phyloP scores from a whole-genome alignment of 2,797 vertebrate genomes.

The Lindbergichthys nudifrons region DNA sequence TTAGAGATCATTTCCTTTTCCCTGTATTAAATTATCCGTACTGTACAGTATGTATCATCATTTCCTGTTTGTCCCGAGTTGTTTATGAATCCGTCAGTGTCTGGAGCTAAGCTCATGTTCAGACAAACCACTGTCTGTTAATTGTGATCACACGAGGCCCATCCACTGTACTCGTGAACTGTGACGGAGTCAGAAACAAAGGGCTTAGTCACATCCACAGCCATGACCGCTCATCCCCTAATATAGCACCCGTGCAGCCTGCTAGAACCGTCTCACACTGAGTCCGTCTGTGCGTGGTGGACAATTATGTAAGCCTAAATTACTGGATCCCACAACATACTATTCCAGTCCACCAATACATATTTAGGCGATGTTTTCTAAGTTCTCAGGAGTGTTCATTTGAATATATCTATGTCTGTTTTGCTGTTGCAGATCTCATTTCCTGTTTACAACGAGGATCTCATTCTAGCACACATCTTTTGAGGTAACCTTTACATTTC shows the following conservation, averaged over 20 bases:
- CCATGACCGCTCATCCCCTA: slow-evolving; percentile 53
- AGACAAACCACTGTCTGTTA: slow-evolving; percentile 73
- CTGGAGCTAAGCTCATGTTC: slow-evolving; percentile 61
- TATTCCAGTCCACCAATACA: slow-evolving; percentile 12
- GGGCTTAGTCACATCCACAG: slow-evolving; percentile 70
- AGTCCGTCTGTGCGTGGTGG: slow-evolving; percentile 56
- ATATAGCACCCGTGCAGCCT: slow-evolving; percentile 54
- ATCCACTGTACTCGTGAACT: slow-evolving; percentile 53
- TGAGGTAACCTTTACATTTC: slow-evolving; percentile 78
- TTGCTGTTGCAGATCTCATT: slow-evolving; percentile 83
- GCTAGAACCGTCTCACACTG: slow-evolving; percentile 48
- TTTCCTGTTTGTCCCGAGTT: slow-evolving; percentile 78
- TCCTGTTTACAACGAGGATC: slow-evolving; percentile 90
- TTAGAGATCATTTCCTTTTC: slow-evolving; percentile 41
- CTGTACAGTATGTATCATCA: slow-evolving; percentile 53
- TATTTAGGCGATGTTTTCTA: slow-evolving; percentile 9
- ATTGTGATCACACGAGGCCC: slow-evolving; percentile 49
- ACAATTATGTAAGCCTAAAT: slow-evolving; percentile 53
- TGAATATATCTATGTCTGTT: slow-evolving; percentile 6
- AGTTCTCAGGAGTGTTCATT: not conserved
- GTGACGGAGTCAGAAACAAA: slow-evolving; percentile 72
- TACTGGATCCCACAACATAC: not conserved
- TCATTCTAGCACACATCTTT: slow-evolving; percentile 80
- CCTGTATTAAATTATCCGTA: slow-evolving; percentile 44
- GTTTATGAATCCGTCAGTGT: slow-evolving; percentile 73